Conservation (phyloP, 2,797 vertebrate species). For the Sebastes taczanowskii region DNA sequence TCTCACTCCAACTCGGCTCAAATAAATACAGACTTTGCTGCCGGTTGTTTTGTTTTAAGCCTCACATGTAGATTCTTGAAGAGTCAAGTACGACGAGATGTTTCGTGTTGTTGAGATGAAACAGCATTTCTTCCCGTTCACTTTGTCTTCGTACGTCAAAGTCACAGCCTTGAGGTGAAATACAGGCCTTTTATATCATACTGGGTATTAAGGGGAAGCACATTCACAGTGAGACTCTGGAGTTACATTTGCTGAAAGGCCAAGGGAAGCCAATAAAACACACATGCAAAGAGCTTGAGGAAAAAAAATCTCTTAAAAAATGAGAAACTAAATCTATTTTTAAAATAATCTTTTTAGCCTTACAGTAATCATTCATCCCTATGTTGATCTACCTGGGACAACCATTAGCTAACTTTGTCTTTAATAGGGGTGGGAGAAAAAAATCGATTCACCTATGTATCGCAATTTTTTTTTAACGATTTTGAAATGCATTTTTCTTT, state of each 20-base stretch:
- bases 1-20: background rate
- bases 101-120: background rate
- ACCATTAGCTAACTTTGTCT: background rate
- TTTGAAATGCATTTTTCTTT: too few species aligned
- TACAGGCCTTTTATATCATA: background rate
- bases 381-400: background rate
- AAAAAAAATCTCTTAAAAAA: background rate
- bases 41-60: background rate
- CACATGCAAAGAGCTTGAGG: background rate
- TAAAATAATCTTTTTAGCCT: background rate
- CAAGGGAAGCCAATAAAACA: constrained; percentile 13
- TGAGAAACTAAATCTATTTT: background rate
- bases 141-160: background rate
- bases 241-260: constrained; percentile 8
- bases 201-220: constrained; percentile 24
- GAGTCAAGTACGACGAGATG: background rate
- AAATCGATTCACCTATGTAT: rapidly evolving
- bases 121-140: background rate
- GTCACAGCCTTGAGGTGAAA: constrained; percentile 17
- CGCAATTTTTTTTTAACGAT: too few species aligned
- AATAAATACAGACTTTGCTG: background rate
- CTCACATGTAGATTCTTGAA: background rate
- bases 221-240: constrained; percentile 4
- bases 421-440: background rate
- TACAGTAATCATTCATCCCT: background rate